These are phyloP conservation scores for Meiosimyza platycephala DNA, from an alignment of 2,888 invertebrate genomes.

Conservation along the genomic window DNA sequence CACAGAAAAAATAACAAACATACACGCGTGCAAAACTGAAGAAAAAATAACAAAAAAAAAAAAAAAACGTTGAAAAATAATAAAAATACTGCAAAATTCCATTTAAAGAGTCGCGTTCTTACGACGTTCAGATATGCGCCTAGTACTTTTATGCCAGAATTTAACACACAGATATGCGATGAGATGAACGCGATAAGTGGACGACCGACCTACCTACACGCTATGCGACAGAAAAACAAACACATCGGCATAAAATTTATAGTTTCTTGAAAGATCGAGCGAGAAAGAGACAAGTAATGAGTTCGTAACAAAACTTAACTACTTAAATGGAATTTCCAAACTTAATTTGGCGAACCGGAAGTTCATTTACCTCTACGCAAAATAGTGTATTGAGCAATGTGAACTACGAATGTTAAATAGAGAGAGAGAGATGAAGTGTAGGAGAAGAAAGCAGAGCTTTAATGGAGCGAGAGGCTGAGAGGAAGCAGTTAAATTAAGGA, in stretches of 20 bases:
- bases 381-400: neutral
- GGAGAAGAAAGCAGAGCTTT: neutral
- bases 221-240: slow-evolving; percentile 5
- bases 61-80: neutral
- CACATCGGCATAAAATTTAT: neutral
- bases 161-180: neutral
- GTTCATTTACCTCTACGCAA: slow-evolving; percentile 58
- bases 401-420: slow-evolving; percentile 27
- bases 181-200: slow-evolving; percentile 21
- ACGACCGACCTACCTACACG: slow-evolving; percentile 23
- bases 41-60: neutral
- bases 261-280: neutral
- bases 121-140: too few species aligned
- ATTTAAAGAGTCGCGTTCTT: neutral
- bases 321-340: slow-evolving; percentile 44
- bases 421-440: slow-evolving; percentile 42
- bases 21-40: neutral
- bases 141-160: too few species aligned
- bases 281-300: neutral
- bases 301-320: neutral
- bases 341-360: slow-evolving; percentile 53
- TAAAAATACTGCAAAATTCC: neutral
- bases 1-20: neutral
- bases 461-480: slow-evolving; percentile 25
- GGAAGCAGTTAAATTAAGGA: neutral